Percentiles rank a stretch among this genome's conserved stretches.
phyloP scores from a whole-genome alignment of 2,113 vertebrate genomes.

The Polyodon spathula region DNA sequence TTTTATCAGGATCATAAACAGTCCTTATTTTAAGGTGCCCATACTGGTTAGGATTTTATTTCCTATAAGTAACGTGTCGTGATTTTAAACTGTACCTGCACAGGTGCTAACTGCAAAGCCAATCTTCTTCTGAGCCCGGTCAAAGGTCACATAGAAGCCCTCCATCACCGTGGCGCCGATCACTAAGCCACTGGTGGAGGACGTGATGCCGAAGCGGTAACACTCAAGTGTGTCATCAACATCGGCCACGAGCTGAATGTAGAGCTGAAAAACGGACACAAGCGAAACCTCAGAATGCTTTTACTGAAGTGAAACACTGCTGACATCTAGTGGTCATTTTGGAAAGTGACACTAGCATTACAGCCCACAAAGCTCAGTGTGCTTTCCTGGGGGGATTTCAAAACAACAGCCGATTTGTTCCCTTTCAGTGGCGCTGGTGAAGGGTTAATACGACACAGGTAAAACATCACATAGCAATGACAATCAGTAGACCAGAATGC shows the following conservation, averaged over 20 bases:
- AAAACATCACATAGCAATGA: no score
- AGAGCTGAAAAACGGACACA: slow-evolving; percentile 57
- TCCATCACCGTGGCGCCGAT: slow-evolving; percentile 95
- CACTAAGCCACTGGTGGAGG: slow-evolving; percentile 74
- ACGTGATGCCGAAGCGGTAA: slow-evolving; percentile 83
- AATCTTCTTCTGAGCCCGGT: slow-evolving; percentile 69
- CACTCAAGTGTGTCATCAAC: slow-evolving; percentile 68
- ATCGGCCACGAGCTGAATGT: slow-evolving; percentile 78
- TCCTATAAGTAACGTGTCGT: no score
- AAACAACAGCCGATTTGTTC: no score
- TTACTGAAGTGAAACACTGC: background rate
- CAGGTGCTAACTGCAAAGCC: slow-evolving; percentile 86
- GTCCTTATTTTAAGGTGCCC: no score
- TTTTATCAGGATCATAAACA: background rate
- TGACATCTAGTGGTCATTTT: background rate
- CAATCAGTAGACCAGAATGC: no score
- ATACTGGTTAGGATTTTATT: no score
- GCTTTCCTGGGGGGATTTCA: no score
- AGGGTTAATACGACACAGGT: no score
- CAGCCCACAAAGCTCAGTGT: no score
- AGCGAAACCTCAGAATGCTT: background rate
- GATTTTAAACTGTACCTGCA: slow-evolving; percentile 61
- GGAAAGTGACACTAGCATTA: no score
- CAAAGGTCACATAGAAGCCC: slow-evolving; percentile 91
- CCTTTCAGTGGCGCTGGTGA: no score